These are phyloP conservation scores for Chaetorhynchus papuensis DNA, from an alignment of 2,113 vertebrate genomes.

Conservation along the genomic window DNA sequence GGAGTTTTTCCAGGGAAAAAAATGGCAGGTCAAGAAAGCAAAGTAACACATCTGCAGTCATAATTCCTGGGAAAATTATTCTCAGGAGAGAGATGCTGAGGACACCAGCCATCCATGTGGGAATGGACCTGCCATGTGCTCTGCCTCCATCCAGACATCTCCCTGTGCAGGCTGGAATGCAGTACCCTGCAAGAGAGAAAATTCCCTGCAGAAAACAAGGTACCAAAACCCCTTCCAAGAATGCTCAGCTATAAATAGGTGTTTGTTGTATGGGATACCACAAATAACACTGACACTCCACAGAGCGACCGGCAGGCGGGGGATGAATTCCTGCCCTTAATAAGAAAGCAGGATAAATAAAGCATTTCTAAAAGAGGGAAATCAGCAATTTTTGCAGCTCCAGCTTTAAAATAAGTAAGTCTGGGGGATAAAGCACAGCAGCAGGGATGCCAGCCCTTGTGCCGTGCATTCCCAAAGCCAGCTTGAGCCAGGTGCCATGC, in stretches of 20 bases:
- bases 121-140: neutral
- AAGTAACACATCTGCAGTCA: neutral
- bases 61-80: neutral
- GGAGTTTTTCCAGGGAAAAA: neutral
- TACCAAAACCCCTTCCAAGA: neutral
- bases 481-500: neutral
- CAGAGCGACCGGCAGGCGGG: neutral
- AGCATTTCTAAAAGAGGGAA: neutral
- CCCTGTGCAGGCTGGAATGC: neutral
- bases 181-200: neutral
- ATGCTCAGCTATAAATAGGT: conserved; percentile 21
- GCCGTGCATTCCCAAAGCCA: neutral
- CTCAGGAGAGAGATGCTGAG: neutral
- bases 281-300: neutral
- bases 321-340: conserved; percentile 26
- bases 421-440: neutral
- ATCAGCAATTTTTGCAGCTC: neutral
- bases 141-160: neutral
- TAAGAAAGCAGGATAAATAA: neutral
- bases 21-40: neutral
- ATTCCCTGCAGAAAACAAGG: neutral
- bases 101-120: neutral
- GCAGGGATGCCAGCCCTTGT: neutral
- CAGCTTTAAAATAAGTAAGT: neutral
- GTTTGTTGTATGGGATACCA: neutral